Evolutionary conservation across 2,797 vertebrate genomes (phyloP), one percentile per base, ranked within the genome.

Genomic region (Anisognathus igniventris): DNA sequence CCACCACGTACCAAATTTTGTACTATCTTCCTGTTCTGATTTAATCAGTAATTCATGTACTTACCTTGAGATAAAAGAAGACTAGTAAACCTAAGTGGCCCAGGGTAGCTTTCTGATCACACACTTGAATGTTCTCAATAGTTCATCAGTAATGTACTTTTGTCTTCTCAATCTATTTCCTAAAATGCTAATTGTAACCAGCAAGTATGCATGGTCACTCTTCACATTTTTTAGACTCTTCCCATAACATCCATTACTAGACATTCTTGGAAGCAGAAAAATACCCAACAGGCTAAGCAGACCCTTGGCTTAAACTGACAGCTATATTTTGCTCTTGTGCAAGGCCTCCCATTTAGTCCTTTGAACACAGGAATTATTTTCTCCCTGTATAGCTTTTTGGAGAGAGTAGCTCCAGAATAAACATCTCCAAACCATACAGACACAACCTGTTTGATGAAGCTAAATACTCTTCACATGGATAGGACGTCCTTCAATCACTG

Each of bases 1-100:
- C 0, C 1, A 3, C 10, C 6, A 47, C 0, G 1, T 30, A 53
- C 3, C 14, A 53, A 12, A 44, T 53, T 48, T 61, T 61, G 19
- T 61, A 56, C 17, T 64, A 13, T 17, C 17, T 47, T 67, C 20
- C 27, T 42, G 10, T 51, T 78, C 35, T 54, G 31, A 22, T 30
- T 54, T 17, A 23, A 74, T 21, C 17, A 30, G 30, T 47, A 76
- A 56, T 11, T 39, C 16, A 65, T 25, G 16, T 8, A 56, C 9
- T 51, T 58, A 75, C 25, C 11, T 27, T 62, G 56, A 10, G 3
- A 47, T 35, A 33, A 50, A 53, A 72, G n/a, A 81, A 42, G 3
- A 68, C 8, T 12, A 24, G 19, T 2, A n/a, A 45, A 50, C 20
- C 20, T 50, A 39, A 57, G 27, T 25, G 31, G 40, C 3, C 28